Evolutionary conservation across 2,888 invertebrate species (phyloP), one percentile per base, ranked within the genome.

Genomic region (Eilema caniola): DNA sequence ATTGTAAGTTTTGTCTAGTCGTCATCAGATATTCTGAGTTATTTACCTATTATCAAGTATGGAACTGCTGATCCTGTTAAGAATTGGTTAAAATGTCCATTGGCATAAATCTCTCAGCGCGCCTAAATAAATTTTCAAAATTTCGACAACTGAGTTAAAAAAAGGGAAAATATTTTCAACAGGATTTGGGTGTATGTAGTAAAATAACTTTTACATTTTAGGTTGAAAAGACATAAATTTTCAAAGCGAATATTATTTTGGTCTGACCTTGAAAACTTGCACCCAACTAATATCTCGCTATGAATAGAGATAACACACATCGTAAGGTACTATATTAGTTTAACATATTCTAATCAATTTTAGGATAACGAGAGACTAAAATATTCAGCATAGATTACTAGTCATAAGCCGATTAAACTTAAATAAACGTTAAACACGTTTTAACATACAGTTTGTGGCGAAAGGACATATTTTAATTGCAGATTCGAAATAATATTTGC

Each of bases 401-500:
- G 62, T 33, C 37, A 41, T 62, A 41, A n/a, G 37, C 10, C 37
- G 3, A n/a, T n/a, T n/a, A n/a, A n/a, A 37, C 24, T 37, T 10
- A 37, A 23, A 41, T 24, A 79, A 77, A 72, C 53, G 59, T 70
- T 28, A 69, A 60, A 70, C 74, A 57, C 25, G 56, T 62, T 37
- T 24, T 59, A 23, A 66, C 56, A 57, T 57, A 31, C 31, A 33
- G 67, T 37, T 63, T 66, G 67, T 33, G 72, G 66, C 65, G 68
- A 71, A 75, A 76, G 71, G 37, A 72, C 41, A 66, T 78, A 76
- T 78, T 78, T 82, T 62, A 67, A 69, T 71, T 33, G 14, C 56
- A 69, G 70, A 63, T 73, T 59, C 66, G 16, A 20, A 47, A 82
- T 78, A 78, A 80, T 65, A 81, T 81, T 74, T 71, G 73, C 67